Base-by-base conservation (phyloP, 2,888 invertebrate genomes). In the Spilosoma lubricipeda region DNA sequence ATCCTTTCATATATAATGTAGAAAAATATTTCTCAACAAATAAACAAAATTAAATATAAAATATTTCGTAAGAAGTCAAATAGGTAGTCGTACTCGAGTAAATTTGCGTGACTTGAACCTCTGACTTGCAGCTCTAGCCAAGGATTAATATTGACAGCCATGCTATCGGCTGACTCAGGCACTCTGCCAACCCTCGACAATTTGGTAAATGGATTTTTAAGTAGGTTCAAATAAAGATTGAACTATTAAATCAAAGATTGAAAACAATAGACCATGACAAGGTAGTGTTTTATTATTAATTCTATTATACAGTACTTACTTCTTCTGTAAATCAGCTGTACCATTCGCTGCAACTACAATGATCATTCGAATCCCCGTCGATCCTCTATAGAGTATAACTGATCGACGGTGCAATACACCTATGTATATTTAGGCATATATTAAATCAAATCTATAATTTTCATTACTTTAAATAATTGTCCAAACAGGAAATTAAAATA, bases 91-190 rank as follows among this genome's bases (percentile, higher is more conserved):
- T 13, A 59, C 3, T 27, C 27, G 0, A 59, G 11, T 27, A 13
- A n/a, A 70, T 70, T 70, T 70, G 72, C 72, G 72, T 78, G 79
- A 68, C 75, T 64, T 63, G 75, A 77, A 76, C 15, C 13, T 78
- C 72, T 77, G 77, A 75, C 81, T 73, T 74, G 63, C 72, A 81
- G 73, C 73, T n/a, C 56, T n/a, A n/a, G n/a, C 56, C n/a, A 27
- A 77, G 72, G 81, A 83, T 78, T 81, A 81, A 64, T 73, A 83
- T 72, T 77, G 82, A 81, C 84, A 72, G 72, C 73, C 52, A 66
- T 45, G 59, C 27, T 59, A 75, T 74, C 80, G 70, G 74, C 75
- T 70, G 74, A 70, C 9, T 63, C 42, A 11, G 82, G 82, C 84
- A 82, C 39, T 23, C 30, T 75, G 81, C 84, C 82, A 79, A 81